Evolutionary conservation across 2,888 invertebrate species (phyloP).

Genomic region (Periphyllus acericola): DNA sequence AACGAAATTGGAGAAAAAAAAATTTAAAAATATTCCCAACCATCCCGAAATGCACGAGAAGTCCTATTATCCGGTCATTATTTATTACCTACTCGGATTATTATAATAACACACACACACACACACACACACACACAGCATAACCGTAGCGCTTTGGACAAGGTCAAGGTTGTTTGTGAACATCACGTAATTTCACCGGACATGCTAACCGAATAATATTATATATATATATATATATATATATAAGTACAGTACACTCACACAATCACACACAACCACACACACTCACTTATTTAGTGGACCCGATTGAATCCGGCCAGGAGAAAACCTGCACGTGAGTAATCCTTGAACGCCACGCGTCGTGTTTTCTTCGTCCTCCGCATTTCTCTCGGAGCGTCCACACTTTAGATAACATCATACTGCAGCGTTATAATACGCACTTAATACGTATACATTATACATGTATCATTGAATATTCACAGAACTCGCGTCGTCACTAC

Average conservation of each 20-base stretch:
- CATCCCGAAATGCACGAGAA: background rate
- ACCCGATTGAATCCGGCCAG: background rate
- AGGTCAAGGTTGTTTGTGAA: conserved; percentile 55
- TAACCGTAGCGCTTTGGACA: conserved; percentile 8
- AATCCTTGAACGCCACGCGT: conserved; percentile 2
- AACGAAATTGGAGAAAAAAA: background rate
- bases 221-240: background rate
- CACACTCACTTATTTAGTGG: background rate
- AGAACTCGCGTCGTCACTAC: background rate
- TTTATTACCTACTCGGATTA: conserved; percentile 45
- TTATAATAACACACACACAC: conserved; percentile 2
- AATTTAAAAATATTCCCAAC: background rate
- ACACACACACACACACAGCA: background rate
- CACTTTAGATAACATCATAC: background rate
- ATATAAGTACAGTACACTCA: no score
- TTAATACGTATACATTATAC: background rate
- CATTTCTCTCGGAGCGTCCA: background rate
- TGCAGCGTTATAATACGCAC: background rate
- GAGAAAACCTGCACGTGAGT: conserved; percentile 12
- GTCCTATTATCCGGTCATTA: conserved; percentile 20
- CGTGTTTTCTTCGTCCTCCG: conserved; percentile 16
- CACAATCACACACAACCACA: background rate
- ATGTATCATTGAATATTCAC: background rate
- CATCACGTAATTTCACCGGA: conserved; percentile 58
- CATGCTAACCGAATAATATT: conserved; percentile 32